phyloP scores from a whole-genome alignment of 2,113 vertebrate species.

The Malurus cyaneus region DNA sequence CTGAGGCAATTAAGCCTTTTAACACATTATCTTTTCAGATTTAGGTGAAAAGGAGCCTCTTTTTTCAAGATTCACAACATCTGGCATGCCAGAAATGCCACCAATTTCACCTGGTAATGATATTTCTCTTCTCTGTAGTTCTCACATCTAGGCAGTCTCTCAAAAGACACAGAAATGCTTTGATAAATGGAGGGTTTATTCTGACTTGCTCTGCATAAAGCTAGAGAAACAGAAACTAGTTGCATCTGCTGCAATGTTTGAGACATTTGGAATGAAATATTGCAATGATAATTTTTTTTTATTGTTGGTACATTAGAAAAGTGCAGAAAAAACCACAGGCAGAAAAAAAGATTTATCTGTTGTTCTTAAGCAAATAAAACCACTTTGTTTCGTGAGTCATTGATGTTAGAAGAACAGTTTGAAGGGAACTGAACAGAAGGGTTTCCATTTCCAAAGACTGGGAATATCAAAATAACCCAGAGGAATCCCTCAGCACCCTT shows the following conservation, averaged over 20 bases:
- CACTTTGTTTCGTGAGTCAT: not conserved
- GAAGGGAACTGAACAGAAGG: not conserved
- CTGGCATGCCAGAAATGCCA: slow-evolving; percentile 8
- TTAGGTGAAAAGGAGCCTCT: slow-evolving; percentile 5
- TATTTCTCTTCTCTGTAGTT: not conserved
- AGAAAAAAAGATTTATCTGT: not conserved
- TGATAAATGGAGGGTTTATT: not conserved
- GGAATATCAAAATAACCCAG: not conserved
- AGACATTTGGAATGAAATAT: not conserved
- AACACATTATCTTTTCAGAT: slow-evolving; percentile 12
- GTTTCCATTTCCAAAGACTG: not conserved
- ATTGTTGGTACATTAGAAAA: not conserved
- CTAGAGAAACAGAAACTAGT: not conserved
- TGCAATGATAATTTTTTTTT: not conserved
- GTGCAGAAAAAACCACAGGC: not conserved
- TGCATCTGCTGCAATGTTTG: fast-evolving
- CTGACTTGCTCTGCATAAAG: not conserved
- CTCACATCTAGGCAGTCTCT: not conserved
- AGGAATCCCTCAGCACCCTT: not conserved
- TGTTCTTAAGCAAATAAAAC: not conserved
- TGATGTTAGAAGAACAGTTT: not conserved
- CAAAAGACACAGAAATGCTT: not conserved
- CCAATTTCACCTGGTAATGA: slow-evolving; percentile 27
- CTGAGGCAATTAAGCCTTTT: not conserved
- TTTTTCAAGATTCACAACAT: not conserved